Base-by-base conservation (phyloP, 2,888 invertebrate genomes). In the Limnephilus marmoratus region DNA sequence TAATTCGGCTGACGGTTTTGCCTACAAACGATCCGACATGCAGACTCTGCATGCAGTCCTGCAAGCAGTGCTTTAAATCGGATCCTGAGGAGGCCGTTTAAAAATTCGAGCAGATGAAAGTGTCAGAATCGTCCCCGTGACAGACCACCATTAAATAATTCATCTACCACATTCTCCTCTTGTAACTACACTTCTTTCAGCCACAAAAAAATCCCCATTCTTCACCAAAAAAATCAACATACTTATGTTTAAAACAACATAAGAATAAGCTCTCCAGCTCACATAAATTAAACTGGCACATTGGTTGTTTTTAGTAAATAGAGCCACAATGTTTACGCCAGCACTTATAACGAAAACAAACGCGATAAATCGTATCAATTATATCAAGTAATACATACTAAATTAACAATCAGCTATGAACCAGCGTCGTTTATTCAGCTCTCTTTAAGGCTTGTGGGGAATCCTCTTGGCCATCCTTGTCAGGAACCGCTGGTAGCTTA, bases 381-480 rank as follows among this genome's bases (percentile, higher is more conserved):
- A 83, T 41, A 83, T 18, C 37, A 83, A 41, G 37, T 86, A 49
- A 86, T 86, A 86, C 86, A 86, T 86, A 86, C 86, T 49, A 86
- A 86, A 49, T 37, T 18, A 29, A 86, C 13, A 86, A 86, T 45
- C 86, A 29, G 45, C 49, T 29, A 45, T 86, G 45, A 86, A 45
- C 86, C 37, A 45, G 37, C 37, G 83, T 41, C 18, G 29, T 82
- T 31, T 31, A 82, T 85, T 85, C 85, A 85, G 85, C 85, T 86
- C 49, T 86, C 86, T 29, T 34, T 37, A 41, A 45, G 86, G 86
- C 86, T 29, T 86, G 45, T n/a, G 86, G 45, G 24, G 86, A n/a
- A 68, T 68, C 86, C 41, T 86, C 24, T 2, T 68, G 68, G 68
- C 68, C 86, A 86, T 86, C 86, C 7, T 86, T 29, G 15, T 49